Percentiles rank a stretch among this genome's conserved stretches.
Evolutionary conservation across 2,888 invertebrate species (phyloP).

Genomic region (Hydrotaea diabolus): DNA sequence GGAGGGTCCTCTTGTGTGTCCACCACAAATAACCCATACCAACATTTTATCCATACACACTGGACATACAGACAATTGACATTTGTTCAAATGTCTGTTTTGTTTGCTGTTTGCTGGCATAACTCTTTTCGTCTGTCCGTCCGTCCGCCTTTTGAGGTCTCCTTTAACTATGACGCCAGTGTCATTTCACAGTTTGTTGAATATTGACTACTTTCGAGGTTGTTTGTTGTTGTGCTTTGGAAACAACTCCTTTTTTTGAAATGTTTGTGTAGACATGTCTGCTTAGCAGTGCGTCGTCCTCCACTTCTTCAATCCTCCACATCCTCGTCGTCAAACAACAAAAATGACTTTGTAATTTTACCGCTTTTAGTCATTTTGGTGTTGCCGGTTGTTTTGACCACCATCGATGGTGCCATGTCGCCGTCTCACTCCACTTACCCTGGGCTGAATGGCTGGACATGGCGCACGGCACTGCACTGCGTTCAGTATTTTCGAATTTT

Average conservation of each 20-base stretch:
- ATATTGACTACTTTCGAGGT: conserved; percentile 5
- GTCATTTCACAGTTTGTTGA: conserved; percentile 24
- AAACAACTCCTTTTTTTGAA: neutral
- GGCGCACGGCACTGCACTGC: neutral
- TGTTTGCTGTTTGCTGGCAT: conserved; percentile 27
- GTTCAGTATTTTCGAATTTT: conserved; percentile 19
- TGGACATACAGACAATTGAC: neutral
- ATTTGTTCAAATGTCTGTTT: conserved; percentile 10
- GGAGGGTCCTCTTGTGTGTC: conserved; percentile 5
- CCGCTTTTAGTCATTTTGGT: conserved; percentile 15
- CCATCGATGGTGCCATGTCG: neutral
- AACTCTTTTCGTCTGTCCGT: neutral
- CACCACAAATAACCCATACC: neutral
- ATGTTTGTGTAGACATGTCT: conserved; percentile 30
- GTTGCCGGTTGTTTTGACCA: conserved; percentile 13
- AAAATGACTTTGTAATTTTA: conserved; percentile 23
- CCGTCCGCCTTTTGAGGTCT: neutral
- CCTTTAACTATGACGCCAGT: conserved; percentile 26
- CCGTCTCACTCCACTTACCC: neutral
- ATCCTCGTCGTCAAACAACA: neutral
- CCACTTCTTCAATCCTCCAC: neutral
- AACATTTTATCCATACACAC: conserved; percentile 28
- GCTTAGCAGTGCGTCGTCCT: neutral
- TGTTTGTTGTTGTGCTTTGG: neutral
- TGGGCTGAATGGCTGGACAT: neutral